Percentiles rank a stretch among this genome's conserved stretches.
Conservation (phyloP, 35 echinoderm and acorn worm species). For the Holothuria glaberrima region DNA sequence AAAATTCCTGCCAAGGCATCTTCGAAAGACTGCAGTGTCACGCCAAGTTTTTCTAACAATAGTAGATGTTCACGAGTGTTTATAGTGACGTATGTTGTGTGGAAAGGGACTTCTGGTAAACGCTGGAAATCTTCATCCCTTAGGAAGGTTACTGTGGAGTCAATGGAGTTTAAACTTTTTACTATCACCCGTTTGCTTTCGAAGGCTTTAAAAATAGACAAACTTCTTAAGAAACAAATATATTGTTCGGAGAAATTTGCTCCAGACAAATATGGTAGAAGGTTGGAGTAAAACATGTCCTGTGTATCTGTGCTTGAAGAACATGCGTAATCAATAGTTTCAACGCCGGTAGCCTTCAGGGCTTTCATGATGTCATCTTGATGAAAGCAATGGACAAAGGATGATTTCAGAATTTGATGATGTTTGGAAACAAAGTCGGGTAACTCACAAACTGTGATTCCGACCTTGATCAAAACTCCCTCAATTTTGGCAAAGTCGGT, state of each 20-base stretch:
- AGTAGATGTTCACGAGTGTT: neutral
- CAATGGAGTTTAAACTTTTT: neutral
- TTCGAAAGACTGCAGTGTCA: neutral
- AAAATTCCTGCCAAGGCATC: neutral
- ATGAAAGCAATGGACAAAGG: neutral
- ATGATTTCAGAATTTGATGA: neutral
- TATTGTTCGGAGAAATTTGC: neutral
- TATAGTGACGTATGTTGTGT: neutral
- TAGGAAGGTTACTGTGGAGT: neutral
- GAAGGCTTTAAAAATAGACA: neutral
- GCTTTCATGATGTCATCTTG: neutral
- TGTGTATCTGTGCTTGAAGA: neutral
- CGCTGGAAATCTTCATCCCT: neutral
- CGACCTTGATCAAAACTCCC: neutral
- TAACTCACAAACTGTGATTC: neutral
- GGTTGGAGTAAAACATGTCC: neutral
- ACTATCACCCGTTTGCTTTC: no score
- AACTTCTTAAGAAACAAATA: neutral
- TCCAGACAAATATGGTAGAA: conserved; percentile 5
- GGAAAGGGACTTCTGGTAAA: neutral
- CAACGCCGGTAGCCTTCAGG: neutral
- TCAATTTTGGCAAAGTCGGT: neutral
- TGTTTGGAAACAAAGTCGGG: neutral
- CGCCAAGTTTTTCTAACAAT: neutral
- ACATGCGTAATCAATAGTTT: neutral